These are phyloP conservation scores for Nymphalis urticae DNA, from an alignment of 2,888 invertebrate species.

Conservation along the genomic window DNA sequence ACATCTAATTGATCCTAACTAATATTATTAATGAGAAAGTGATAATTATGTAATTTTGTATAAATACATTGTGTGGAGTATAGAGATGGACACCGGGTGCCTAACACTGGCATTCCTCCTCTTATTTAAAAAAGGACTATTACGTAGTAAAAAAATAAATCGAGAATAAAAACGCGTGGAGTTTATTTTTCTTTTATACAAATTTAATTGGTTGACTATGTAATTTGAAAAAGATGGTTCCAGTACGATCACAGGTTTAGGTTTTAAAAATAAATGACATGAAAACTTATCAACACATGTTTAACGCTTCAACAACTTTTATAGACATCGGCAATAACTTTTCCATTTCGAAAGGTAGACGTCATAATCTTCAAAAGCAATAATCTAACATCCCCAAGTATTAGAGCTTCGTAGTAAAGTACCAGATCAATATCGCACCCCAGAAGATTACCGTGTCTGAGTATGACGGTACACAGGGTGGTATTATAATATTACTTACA, in stretches of 20 bases:
- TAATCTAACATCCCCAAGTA: conserved; percentile 50
- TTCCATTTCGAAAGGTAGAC: conserved; percentile 28
- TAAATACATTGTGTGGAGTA: too few species aligned
- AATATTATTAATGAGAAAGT: too few species aligned
- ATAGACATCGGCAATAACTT: conserved; percentile 23
- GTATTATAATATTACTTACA: conserved; percentile 12
- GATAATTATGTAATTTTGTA: too few species aligned
- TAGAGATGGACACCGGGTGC: too few species aligned
- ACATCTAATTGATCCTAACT: too few species aligned
- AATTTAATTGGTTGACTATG: too few species aligned
- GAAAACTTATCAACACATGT: neutral
- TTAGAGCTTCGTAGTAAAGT: conserved; percentile 55
- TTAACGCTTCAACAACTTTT: conserved; percentile 23
- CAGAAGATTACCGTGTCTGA: conserved; percentile 31
- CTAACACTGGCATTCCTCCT: too few species aligned
- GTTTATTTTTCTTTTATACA: too few species aligned
- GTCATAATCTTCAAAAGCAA: conserved; percentile 50
- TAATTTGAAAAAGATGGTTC: too few species aligned
- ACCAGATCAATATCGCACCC: conserved; percentile 24
- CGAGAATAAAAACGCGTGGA: too few species aligned
- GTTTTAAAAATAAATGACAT: neutral
- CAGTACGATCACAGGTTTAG: neutral
- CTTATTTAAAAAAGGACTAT: too few species aligned
- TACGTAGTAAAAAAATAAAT: too few species aligned
- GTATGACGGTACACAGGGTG: conserved; percentile 19